A percentile compares a stretch with the other conserved stretches of the same genome.
Conservation (phyloP, 2,797 vertebrate species). For the Scleropages formosus region DNA sequence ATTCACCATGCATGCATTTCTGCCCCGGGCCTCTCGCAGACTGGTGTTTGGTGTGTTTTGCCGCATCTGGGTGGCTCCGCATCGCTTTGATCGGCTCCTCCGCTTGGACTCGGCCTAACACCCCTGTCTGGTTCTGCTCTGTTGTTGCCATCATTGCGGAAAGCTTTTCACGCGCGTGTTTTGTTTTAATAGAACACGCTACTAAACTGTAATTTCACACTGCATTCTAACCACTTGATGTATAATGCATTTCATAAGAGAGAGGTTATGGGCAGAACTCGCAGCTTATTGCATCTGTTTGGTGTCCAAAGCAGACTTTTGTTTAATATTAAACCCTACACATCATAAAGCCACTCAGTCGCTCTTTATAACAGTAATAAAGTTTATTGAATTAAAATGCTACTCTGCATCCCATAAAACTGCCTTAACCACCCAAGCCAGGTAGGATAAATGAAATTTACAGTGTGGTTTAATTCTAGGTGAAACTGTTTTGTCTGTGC, state of each 20-base stretch:
- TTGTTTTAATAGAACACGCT: background rate
- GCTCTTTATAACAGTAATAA: background rate
- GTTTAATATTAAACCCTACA: background rate
- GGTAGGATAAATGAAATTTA: background rate
- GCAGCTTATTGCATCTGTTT: background rate
- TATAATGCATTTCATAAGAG: background rate
- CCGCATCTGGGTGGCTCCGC: background rate
- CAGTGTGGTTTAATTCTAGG: too few relatives aligned
- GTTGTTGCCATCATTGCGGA: too few relatives aligned
- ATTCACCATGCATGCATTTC: too few relatives aligned
- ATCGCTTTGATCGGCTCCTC: background rate
- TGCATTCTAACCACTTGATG: background rate
- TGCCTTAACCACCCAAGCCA: background rate
- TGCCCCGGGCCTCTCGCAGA: background rate
- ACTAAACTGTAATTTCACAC: too few relatives aligned
- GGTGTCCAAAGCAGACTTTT: background rate
- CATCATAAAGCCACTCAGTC: background rate
- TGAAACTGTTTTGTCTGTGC: too few relatives aligned
- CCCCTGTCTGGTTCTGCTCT: background rate
- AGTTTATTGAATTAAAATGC: constrained; percentile 15
- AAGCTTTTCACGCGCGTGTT: too few relatives aligned
- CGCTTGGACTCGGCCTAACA: background rate
- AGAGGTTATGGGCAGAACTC: background rate
- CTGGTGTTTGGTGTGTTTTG: background rate
- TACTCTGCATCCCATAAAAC: background rate